These are phyloP conservation scores for Lymantria dispar DNA, from an alignment of 2,888 invertebrate species.

Conservation along the genomic window DNA sequence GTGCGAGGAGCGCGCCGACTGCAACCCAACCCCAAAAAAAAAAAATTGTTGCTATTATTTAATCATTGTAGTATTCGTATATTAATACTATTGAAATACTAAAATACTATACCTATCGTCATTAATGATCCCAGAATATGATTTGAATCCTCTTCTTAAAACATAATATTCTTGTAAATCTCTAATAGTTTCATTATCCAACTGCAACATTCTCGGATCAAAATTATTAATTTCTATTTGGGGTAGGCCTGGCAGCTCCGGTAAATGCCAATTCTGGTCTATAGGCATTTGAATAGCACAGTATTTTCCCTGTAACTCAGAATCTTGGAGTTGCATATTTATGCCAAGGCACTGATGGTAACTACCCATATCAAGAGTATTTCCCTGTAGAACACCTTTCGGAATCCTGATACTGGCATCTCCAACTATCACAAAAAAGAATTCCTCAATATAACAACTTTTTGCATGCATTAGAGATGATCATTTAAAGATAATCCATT, in stretches of 20 bases:
- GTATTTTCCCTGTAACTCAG: slow-evolving; percentile 46
- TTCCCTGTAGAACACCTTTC: slow-evolving; percentile 37
- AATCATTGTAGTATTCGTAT: too few species aligned
- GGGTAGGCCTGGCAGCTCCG: slow-evolving; percentile 6
- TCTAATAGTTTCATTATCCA: slow-evolving; percentile 16
- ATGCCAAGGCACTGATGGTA: slow-evolving; percentile 49
- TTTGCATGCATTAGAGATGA: too few species aligned
- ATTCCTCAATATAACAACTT: too few species aligned
- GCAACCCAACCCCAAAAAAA: too few species aligned
- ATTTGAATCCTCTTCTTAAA: slow-evolving; percentile 6
- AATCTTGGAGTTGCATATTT: slow-evolving; percentile 18
- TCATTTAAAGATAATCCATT: too few species aligned
- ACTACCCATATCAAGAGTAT: slow-evolving; percentile 44
- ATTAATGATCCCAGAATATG: slow-evolving; percentile 17
- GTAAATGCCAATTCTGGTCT: slow-evolving; percentile 27
- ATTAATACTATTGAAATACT: too few species aligned
- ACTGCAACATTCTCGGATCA: slow-evolving; percentile 17
- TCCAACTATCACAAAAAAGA: slow-evolving; percentile 34
- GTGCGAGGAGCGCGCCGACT: too few species aligned
- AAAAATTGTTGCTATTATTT: too few species aligned
- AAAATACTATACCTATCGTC: slow-evolving; percentile 12
- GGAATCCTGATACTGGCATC: slow-evolving; percentile 49
- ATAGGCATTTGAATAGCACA: slow-evolving; percentile 45
- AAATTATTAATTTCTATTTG: slow-evolving; percentile 5
- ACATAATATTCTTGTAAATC: slow-evolving; percentile 6